Base-by-base conservation (phyloP, 2,888 invertebrate species). In the Melieria crassipennis region DNA sequence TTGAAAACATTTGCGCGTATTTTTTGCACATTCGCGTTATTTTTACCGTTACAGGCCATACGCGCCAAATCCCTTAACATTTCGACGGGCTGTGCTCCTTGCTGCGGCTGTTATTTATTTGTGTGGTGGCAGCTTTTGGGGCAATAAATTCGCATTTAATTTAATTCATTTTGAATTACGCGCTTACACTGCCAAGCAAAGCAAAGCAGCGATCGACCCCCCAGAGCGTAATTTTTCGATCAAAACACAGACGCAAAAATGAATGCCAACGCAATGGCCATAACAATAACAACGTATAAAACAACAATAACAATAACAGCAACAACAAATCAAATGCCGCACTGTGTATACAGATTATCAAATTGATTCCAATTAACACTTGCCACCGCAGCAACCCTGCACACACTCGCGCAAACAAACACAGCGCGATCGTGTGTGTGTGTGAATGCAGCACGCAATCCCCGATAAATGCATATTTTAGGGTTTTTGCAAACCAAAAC, bases 321-420 rank as follows among this genome's bases (percentile, higher is more conserved):
- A 67, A 62, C 64, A 5, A 55, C 58, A 67, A 73, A 73, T 75
- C 72, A 72, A 63, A 55, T 73, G 75, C 73, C 74, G 74, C 71
- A 74, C 75, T 75, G 75, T 75, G 76, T 74, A 72, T 75, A 75
- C 77, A 84, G 84, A 84, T 84, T 82, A 84, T 84, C 83, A 85
- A 85, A 85, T 86, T 85, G 86, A 86, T 86, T 85, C 85, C 85
- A 86, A 85, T 85, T 85, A 85, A 86, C 85, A 85, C 85, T 86
- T 86, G 85, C 86, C 85, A 85, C 86, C 81, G 83, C 82, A 79
- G 77, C 80, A 75, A 73, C 68, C 70, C 60, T n/a, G 10, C 65
- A 46, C 45, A 64, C 50, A 11, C 50, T 46, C 64, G 1, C 11
- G 4, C 52, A 9, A 43, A 30, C 55, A 50, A 13, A 11, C 0